A percentile compares a stretch with the other conserved stretches of the same genome.
These are phyloP conservation scores for Chloromyia formosa DNA, from an alignment of 2,888 invertebrate species.

Conservation along the genomic window DNA sequence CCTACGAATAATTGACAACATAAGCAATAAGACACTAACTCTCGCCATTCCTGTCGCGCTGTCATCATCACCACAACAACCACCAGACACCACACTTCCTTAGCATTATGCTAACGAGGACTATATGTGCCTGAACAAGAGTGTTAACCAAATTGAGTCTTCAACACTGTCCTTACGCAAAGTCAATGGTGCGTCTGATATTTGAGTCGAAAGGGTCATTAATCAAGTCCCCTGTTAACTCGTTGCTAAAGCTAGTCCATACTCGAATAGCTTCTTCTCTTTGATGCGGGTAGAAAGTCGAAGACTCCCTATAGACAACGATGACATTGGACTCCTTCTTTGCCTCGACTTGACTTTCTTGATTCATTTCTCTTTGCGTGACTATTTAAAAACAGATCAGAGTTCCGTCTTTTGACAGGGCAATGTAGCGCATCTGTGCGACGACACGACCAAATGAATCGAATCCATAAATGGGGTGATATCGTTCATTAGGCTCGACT, in stretches of 20 bases:
- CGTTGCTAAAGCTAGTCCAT: neutral
- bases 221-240: conserved; percentile 39
- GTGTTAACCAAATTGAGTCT: conserved; percentile 44
- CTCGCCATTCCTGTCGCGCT: too few relatives aligned
- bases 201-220: conserved; percentile 39
- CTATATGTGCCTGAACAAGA: conserved; percentile 13
- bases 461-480: conserved; percentile 38
- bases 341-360: neutral
- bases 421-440: neutral
- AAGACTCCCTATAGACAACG: neutral
- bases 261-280: neutral
- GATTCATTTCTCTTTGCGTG: conserved; percentile 18
- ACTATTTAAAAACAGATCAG: conserved; percentile 40
- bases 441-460: conserved; percentile 13
- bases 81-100: conserved; percentile 33
- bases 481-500: conserved; percentile 33
- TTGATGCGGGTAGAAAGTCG: neutral
- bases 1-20: too few relatives aligned
- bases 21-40: too few relatives aligned
- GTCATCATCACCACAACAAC: conserved; percentile 3
- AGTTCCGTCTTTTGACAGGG: conserved; percentile 24
- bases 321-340: conserved; percentile 20
- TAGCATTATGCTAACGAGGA: conserved; percentile 20
- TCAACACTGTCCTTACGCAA: conserved; percentile 35
- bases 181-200: conserved; percentile 42